Evolutionary conservation across 1,140 invertebrate genomes (phyloP).

Genomic region (Sarcophaga bullata): DNA sequence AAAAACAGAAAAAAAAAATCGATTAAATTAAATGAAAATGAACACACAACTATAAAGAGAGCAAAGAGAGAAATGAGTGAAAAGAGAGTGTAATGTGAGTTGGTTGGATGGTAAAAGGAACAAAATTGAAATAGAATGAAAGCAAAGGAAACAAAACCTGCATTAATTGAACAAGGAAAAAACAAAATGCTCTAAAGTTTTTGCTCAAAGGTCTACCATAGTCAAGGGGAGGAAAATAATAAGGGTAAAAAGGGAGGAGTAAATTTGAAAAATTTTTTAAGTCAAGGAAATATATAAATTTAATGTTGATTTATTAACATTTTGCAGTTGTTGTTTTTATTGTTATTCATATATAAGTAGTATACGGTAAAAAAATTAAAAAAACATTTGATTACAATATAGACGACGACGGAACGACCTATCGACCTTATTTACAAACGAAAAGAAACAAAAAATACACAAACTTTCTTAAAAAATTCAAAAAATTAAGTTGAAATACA

Average conservation of each 20-base stretch:
- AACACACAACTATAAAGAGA: not conserved
- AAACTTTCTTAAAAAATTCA: no score
- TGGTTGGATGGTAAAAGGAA: not conserved
- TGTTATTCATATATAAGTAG: no score
- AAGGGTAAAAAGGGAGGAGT: not conserved
- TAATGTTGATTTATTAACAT: no score
- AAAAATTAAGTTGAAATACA: no score
- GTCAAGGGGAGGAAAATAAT: no score
- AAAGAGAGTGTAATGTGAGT: conserved; percentile 12
- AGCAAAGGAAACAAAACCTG: conserved; percentile 16
- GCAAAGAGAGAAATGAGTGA: not conserved
- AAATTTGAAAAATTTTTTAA: not conserved
- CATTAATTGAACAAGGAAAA: not conserved
- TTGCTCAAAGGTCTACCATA: not conserved
- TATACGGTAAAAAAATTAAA: no score
- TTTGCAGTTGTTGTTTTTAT: no score
- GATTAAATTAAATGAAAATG: not conserved
- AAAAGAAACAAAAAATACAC: not conserved
- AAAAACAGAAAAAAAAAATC: conserved; percentile 15
- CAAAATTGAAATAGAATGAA: not conserved
- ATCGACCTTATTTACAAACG: not conserved
- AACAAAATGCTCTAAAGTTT: no score
- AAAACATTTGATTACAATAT: not conserved
- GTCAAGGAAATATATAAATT: not conserved
- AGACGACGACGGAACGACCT: not conserved